Base-by-base conservation (phyloP, 2,113 vertebrate genomes). In the Myodes glareolus region DNA sequence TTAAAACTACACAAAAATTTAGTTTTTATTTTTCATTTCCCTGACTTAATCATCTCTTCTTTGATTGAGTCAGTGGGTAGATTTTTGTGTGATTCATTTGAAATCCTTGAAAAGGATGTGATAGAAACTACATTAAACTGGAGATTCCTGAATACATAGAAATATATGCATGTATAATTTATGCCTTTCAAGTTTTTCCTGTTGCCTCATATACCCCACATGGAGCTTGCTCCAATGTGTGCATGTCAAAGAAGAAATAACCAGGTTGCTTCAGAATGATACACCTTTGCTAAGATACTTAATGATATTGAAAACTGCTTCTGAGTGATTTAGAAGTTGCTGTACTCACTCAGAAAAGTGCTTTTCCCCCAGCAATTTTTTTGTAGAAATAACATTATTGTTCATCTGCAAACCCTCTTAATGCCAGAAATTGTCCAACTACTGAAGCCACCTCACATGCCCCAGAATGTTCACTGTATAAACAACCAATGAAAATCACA, bases 401-500 rank as follows among this genome's bases (percentile, higher is more conserved):
- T 58, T 85, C 78, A 77, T 29, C 61, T 78, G 33, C 9, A 42
- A 45, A 21, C 10, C 78, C 11, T 80, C 29, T 82, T 67, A 70
- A n/a, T 61, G 58, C 21, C 67, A 90, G 12, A 29, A 81, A 42
- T 31, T 36, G 10, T 42, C 7, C n/a, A 39, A 39, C 1, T 82
- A 88, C 68, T 81, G 91, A 86, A 63, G 36, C 23, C 11, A 63
- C 25, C 76, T 92, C 21, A n/a, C 78, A 58, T 47, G 80, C 33
- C 78, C 86, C 52, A 90, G 87, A 97, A 94, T 5, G 68, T 84
- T 67, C 9, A 58, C 36, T 95, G 12, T 89, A 90, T 73, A 91
- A 96, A 94, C 91, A 91, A 39, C 45, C 89, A 27, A 96, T 96
- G 88, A 97, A 97, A 89, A 95, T 88, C 86, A n/a, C 2, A 42